Conservation (phyloP, 2,888 invertebrate genomes). For the Hoplodrina blanda region DNA sequence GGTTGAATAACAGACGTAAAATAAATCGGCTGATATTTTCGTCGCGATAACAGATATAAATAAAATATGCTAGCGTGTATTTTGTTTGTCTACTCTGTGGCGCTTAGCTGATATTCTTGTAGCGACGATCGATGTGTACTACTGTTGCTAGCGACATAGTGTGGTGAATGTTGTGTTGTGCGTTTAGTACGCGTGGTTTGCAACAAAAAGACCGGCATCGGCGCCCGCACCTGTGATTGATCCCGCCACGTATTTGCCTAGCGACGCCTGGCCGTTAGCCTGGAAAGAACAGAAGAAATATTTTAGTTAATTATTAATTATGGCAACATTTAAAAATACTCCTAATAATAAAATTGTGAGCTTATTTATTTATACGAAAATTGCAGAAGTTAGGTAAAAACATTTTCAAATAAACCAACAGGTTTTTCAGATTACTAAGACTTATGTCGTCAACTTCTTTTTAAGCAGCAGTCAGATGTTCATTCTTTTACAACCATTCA, state of each 20-base stretch:
- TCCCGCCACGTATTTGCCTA: slow-evolving; percentile 97
- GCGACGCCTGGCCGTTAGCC: slow-evolving; percentile 97
- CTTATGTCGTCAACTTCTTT: background rate
- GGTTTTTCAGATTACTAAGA: no score
- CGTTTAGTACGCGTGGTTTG: slow-evolving; percentile 98
- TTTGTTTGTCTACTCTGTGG: slow-evolving; percentile 41
- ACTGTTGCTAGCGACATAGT: slow-evolving; percentile 54
- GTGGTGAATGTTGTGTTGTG: slow-evolving; percentile 48
- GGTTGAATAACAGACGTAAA: slow-evolving; percentile 19
- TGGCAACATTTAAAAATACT: slow-evolving; percentile 7
- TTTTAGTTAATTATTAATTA: slow-evolving; percentile 4
- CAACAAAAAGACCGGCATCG: slow-evolving; percentile 96
- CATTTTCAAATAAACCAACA: no score
- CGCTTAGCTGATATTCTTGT: slow-evolving; percentile 39
- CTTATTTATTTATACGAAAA: background rate
- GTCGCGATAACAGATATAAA: slow-evolving; percentile 19
- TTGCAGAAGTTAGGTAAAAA: background rate
- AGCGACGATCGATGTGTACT: slow-evolving; percentile 42
- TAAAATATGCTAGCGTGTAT: slow-evolving; percentile 39
- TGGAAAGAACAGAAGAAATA: slow-evolving; percentile 78
- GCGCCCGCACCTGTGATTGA: slow-evolving; percentile 96
- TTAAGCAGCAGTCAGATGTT: background rate
- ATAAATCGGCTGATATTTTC: background rate
- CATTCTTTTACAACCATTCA: background rate
- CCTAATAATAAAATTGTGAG: background rate